phyloP scores from a whole-genome alignment of 1,140 invertebrate species.

The Drosophila murphyi region DNA sequence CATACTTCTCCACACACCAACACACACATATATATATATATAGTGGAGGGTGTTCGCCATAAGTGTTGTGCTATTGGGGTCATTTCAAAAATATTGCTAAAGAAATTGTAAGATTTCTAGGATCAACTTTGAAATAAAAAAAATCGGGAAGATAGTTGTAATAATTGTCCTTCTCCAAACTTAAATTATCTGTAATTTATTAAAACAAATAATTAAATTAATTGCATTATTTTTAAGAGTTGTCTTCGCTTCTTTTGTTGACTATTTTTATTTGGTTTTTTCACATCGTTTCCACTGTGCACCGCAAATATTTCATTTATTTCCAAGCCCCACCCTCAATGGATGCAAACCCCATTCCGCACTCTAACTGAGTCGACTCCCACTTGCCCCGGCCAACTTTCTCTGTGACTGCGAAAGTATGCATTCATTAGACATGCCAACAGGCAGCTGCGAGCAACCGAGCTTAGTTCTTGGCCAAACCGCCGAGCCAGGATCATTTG shows the following conservation, averaged over 20 bases:
- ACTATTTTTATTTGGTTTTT: neutral
- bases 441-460: slow-evolving; percentile 57
- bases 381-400: neutral
- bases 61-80: slow-evolving; percentile 1
- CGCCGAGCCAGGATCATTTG: slow-evolving; percentile 72
- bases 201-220: neutral
- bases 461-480: slow-evolving; percentile 71
- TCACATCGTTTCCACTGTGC: slow-evolving; percentile 29
- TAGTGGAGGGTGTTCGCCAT: neutral
- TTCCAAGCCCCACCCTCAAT: slow-evolving; percentile 47
- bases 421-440: slow-evolving; percentile 78
- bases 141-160: too few relatives aligned
- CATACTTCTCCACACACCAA: slow-evolving; percentile 11
- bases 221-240: neutral
- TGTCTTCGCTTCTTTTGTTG: too few relatives aligned
- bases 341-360: slow-evolving; percentile 5
- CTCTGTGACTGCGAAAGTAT: slow-evolving; percentile 52
- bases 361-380: neutral
- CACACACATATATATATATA: slow-evolving; percentile 2
- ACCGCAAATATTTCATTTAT: slow-evolving; percentile 78
- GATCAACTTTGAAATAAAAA: neutral
- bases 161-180: neutral
- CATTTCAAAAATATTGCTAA: neutral
- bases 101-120: neutral
- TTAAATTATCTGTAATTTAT: too few relatives aligned